Evolutionary conservation across 1,140 invertebrate species (phyloP).

Genomic region (Matsumurasca onukii): DNA sequence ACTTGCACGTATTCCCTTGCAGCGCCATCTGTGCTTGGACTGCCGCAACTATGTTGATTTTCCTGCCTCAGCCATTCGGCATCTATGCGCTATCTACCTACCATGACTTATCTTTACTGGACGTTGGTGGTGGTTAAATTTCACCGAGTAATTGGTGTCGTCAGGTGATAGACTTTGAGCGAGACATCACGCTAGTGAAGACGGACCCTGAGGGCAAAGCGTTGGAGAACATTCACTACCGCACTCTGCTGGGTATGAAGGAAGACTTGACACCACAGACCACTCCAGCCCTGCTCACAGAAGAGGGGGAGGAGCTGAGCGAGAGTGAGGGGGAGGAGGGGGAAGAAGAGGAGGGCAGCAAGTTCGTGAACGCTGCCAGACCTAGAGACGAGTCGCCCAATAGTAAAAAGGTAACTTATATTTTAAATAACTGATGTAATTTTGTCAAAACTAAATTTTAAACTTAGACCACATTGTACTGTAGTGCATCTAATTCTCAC

Average conservation of each 20-base stretch:
- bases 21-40: no score
- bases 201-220: conserved; percentile 60
- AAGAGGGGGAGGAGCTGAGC: conserved; percentile 43
- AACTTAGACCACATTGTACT: not conserved
- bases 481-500: not conserved
- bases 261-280: conserved; percentile 69
- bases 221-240: conserved; percentile 67
- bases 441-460: conserved; percentile 10
- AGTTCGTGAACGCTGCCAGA: conserved; percentile 67
- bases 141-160: no score
- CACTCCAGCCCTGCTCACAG: conserved; percentile 49
- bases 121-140: no score
- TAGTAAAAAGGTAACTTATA: conserved; percentile 68
- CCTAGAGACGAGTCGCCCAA: conserved; percentile 86
- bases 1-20: no score
- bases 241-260: conserved; percentile 82
- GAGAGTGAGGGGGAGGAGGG: conserved; percentile 51
- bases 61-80: no score
- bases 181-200: conserved; percentile 81
- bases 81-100: no score
- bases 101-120: no score
- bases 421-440: conserved; percentile 23
- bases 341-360: conserved; percentile 54
- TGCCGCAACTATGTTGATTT: no score
- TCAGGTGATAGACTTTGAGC: conserved; percentile 85